Base-by-base conservation (phyloP, 2,797 vertebrate genomes). In the Champsocephalus esox region DNA sequence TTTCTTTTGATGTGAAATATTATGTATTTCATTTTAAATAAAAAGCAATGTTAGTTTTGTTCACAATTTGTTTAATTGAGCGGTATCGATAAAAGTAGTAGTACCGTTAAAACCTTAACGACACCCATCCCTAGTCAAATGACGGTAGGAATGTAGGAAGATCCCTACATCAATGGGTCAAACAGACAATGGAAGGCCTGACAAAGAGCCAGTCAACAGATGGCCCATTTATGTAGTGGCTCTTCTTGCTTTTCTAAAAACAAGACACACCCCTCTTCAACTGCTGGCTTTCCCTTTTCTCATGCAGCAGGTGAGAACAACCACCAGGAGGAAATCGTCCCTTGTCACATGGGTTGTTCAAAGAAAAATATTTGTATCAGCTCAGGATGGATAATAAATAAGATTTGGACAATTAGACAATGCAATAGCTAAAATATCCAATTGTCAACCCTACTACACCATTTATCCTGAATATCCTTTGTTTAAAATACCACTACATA, bases 291-390 rank as follows among this genome's bases (percentile, higher is more conserved):
- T 56, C 14, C 4, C 11, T 17, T n/a, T 38, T 49, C 12, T 52
- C 38, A 55, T 65, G 61, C 19, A 59, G 28, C 44, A 60, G 17
- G 14, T 51, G 46, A 64, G 43, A 54, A 65, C 24, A 12, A 19
- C 4, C 5, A 0, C 9, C 2, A 72, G 57, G n/a, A 86, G 70
- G 80, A 81, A 80, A 73, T 24, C 56, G 41, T 58, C 43, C 17
- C 65, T 50, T 1, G 28, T 34, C 54, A 75, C 17, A 54, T 67
- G 9, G 8, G 24, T 24, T 19, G 16, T 34, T 75, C 7, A 65
- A 19, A 56, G 6, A 28, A 46, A 46, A 21, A 41, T 12, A 6
- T 32, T 6, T 14, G 12, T 12, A 34, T 51, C 9, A 54, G n/a
- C 2, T 61, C 28, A 32, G 12, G 46, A 38, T 49, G 3, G 17